A percentile compares a stretch with the other conserved stretches of the same genome.
phyloP scores from a whole-genome alignment of 2,113 vertebrate genomes.

The Lontra canadensis region DNA sequence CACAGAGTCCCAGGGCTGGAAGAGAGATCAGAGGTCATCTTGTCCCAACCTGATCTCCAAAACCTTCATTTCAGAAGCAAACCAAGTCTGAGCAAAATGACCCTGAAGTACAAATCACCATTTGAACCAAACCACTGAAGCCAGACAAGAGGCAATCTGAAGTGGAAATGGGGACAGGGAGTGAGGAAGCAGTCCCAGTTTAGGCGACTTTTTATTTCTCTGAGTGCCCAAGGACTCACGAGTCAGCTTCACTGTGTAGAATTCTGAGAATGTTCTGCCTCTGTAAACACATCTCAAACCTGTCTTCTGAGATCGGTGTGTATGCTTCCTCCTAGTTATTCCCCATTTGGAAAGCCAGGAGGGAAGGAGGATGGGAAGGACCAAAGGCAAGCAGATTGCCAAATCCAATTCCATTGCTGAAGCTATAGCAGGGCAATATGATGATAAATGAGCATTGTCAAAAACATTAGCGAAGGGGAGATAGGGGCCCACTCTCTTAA shows the following conservation, averaged over 20 bases:
- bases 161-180: not conserved
- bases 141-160: not conserved
- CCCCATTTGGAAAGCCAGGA: not conserved
- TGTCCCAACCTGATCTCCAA: not conserved
- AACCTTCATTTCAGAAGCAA: not conserved
- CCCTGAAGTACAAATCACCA: not conserved
- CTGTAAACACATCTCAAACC: not conserved
- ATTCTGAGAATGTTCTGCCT: not conserved
- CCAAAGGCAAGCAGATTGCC: rapidly evolving
- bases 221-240: not conserved
- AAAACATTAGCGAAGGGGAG: not conserved
- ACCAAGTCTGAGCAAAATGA: not conserved
- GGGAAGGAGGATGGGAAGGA: too few relatives aligned
- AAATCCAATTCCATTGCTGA: not conserved
- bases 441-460: not conserved
- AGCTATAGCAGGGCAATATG: rapidly evolving
- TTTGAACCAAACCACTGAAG: not conserved
- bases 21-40: not conserved
- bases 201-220: not conserved
- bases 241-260: not conserved
- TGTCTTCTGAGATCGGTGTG: not conserved
- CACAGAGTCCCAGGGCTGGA: not conserved
- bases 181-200: rapidly evolving
- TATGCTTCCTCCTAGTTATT: not conserved
- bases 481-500: not conserved